phyloP scores from a whole-genome alignment of 2,113 vertebrate genomes.

The Limnothrissa miodon region DNA sequence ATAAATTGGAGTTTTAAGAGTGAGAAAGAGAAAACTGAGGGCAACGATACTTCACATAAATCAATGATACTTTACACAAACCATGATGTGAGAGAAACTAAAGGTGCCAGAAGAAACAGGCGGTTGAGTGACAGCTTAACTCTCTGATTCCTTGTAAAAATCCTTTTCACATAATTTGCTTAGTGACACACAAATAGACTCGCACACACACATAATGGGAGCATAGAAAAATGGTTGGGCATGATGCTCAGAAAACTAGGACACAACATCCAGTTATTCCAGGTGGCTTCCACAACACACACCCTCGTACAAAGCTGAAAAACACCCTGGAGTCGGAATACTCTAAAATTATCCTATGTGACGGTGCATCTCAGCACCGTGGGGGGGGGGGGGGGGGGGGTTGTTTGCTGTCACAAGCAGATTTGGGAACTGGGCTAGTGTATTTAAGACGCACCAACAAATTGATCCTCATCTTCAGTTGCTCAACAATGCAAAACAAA shows the following conservation, averaged over 20 bases:
- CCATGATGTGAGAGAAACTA: neutral
- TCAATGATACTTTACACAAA: neutral
- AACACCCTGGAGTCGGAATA: neutral
- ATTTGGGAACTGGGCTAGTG: neutral
- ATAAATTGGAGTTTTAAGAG: neutral
- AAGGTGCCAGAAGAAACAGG: neutral
- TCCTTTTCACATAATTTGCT: constrained; percentile 14
- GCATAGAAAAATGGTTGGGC: neutral
- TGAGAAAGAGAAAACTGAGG: neutral
- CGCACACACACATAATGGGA: neutral
- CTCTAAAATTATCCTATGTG: neutral
- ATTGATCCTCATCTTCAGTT: neutral
- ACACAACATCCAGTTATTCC: constrained; percentile 13
- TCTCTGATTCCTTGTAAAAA: neutral
- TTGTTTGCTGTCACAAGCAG: too few relatives aligned
- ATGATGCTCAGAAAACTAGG: neutral
- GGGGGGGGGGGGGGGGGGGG: too few relatives aligned
- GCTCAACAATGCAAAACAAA: neutral
- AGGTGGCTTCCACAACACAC: constrained; percentile 10
- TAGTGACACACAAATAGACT: neutral
- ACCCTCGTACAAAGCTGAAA: neutral
- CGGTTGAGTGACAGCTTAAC: neutral
- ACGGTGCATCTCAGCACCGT: neutral
- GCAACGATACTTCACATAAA: neutral
- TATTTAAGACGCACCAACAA: neutral